Conservation (phyloP, 1,140 invertebrate genomes). For the Drosophila aff. region DNA sequence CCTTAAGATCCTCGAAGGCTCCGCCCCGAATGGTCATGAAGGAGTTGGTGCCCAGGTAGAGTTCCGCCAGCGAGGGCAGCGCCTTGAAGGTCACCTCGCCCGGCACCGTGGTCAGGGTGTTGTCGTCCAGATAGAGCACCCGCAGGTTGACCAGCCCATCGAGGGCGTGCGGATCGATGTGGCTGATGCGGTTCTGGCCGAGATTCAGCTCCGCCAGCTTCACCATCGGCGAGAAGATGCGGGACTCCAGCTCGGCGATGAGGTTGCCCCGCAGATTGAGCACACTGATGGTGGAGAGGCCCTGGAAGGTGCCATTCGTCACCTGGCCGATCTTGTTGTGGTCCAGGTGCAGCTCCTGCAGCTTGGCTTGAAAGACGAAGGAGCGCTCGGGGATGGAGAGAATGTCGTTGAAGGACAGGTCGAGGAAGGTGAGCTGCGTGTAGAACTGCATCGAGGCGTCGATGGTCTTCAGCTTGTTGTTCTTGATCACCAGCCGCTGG, state of each 20-base stretch:
- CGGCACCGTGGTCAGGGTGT: conserved; percentile 91
- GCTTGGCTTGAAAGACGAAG: conserved; percentile 92
- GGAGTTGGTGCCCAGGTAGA: conserved; percentile 93
- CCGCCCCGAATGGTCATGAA: conserved; percentile 91
- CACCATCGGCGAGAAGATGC: conserved; percentile 90
- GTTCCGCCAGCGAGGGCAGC: conserved; percentile 91
- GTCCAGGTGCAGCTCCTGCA: conserved; percentile 92
- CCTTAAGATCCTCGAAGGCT: conserved; percentile 90
- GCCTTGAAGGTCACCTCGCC: conserved; percentile 89
- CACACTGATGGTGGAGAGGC: conserved; percentile 91
- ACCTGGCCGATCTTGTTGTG: conserved; percentile 94
- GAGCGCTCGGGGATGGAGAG: conserved; percentile 91
- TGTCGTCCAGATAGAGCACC: conserved; percentile 93
- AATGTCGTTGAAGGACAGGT: conserved; percentile 93
- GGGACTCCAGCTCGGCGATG: conserved; percentile 90
- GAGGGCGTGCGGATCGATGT: conserved; percentile 92
- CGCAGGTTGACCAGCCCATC: conserved; percentile 90
- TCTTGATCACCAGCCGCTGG: conserved; percentile 92
- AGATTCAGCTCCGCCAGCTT: conserved; percentile 94
- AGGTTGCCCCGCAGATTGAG: conserved; percentile 93
- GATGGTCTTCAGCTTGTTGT: conserved; percentile 94
- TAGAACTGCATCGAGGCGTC: conserved; percentile 95
- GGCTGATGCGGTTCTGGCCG: conserved; percentile 93
- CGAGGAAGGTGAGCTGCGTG: conserved; percentile 92
- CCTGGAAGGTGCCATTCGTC: conserved; percentile 91